A percentile compares a stretch with the other conserved stretches of the same genome.
phyloP scores from a whole-genome alignment of 2,113 vertebrate genomes.

The Onychostoma macrolepis region DNA sequence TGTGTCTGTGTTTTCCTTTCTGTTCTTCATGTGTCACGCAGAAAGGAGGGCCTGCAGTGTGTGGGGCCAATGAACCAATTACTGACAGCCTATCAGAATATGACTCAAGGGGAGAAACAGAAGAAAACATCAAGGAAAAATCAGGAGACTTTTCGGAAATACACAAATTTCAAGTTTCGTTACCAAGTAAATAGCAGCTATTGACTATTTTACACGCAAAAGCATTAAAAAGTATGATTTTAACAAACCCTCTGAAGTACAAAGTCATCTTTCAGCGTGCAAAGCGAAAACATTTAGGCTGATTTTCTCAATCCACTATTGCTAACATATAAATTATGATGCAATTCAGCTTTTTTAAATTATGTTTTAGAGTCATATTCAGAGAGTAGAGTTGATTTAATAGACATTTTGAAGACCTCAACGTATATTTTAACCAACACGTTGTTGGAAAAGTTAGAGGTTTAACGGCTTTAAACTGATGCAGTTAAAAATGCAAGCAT shows the following conservation, averaged over 20 bases:
- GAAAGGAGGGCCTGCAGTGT: conserved; percentile 69
- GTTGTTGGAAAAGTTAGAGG: not conserved
- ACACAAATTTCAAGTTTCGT: not conserved
- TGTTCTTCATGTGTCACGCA: conserved; percentile 60
- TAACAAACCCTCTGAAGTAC: not conserved
- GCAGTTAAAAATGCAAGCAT: too few relatives aligned
- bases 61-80: conserved; percentile 60
- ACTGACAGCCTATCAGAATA: conserved; percentile 64
- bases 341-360: not conserved
- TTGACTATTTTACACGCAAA: not conserved
- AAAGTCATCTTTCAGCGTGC: not conserved
- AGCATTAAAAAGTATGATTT: not conserved
- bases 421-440: not conserved
- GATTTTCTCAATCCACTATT: not conserved
- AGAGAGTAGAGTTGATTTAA: not conserved
- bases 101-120: conserved; percentile 25
- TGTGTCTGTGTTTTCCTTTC: conserved; percentile 55
- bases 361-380: not conserved
- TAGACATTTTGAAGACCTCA: not conserved
- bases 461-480: not conserved
- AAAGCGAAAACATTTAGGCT: not conserved
- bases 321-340: not conserved
- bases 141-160: conserved; percentile 16
- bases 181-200: not conserved
- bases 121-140: conserved; percentile 21